Conservation (phyloP, 2,888 invertebrate species). For the Tenthredo distinguenda region DNA sequence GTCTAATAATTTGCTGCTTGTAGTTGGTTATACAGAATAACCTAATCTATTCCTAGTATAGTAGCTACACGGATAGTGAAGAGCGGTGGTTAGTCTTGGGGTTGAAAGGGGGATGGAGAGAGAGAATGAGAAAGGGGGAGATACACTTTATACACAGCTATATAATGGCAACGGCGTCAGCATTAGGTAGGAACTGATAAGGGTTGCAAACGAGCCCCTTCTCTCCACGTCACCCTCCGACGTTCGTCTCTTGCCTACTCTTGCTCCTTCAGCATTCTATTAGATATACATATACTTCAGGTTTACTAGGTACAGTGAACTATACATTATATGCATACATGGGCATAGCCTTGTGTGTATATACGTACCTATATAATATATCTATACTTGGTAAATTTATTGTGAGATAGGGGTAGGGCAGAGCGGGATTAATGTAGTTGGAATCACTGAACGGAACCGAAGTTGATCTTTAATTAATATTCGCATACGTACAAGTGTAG, state of each 20-base stretch:
- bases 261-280: slow-evolving; percentile 30
- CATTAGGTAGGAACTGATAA: slow-evolving; percentile 52
- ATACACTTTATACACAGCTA: slow-evolving; percentile 46
- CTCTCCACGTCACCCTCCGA: slow-evolving; percentile 33
- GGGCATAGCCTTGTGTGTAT: not conserved
- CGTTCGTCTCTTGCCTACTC: slow-evolving; percentile 46
- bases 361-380: not conserved
- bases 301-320: slow-evolving; percentile 6
- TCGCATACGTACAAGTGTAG: not conserved
- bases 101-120: not conserved
- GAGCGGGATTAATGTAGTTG: not conserved
- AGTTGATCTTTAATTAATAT: not conserved
- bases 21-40: slow-evolving; percentile 45
- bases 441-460: not conserved
- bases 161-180: slow-evolving; percentile 51
- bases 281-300: slow-evolving; percentile 32
- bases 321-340: slow-evolving; percentile 1
- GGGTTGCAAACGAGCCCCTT: slow-evolving; percentile 49
- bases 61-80: slow-evolving; percentile 33
- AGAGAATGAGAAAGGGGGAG: not conserved
- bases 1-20: slow-evolving; percentile 49
- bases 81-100: slow-evolving; percentile 41
- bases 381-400: not conserved
- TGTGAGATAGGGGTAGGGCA: not conserved
- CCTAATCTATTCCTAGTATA: slow-evolving; percentile 47